These are phyloP conservation scores for Xanthorhoe designata DNA, from an alignment of 2,888 invertebrate species.

Conservation along the genomic window DNA sequence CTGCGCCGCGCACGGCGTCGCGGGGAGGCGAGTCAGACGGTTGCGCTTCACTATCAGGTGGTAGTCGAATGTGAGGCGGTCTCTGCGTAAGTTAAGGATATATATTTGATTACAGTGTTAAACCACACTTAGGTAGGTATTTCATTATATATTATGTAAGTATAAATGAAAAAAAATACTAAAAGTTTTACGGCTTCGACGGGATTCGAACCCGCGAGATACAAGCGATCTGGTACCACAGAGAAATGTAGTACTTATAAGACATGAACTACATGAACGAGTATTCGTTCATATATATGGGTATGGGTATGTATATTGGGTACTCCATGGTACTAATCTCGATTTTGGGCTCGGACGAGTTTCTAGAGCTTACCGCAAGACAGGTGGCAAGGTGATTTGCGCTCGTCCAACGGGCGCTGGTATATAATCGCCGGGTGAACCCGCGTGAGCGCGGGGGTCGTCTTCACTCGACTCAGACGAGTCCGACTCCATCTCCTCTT, in stretches of 20 bases:
- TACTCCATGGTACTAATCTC: too few species aligned
- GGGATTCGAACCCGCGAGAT: too few species aligned
- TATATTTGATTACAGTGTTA: neutral
- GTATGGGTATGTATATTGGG: too few species aligned
- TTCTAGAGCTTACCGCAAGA: constrained; percentile 19
- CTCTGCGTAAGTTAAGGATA: constrained; percentile 55
- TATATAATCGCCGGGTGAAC: constrained; percentile 6
- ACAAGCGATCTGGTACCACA: too few species aligned
- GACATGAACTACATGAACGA: too few species aligned
- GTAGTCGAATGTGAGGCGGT: constrained; percentile 80
- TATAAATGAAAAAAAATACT: too few species aligned
- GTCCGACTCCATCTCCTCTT: constrained; percentile 40
- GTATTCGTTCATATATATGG: too few species aligned
- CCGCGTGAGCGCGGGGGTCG: neutral
- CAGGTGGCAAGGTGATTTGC: neutral
- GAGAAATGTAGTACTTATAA: too few species aligned
- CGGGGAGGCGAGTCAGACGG: constrained; percentile 72
- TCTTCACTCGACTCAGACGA: constrained; percentile 27
- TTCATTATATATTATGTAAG: too few species aligned
- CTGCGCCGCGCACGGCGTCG: constrained; percentile 74
- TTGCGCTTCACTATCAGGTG: constrained; percentile 80
- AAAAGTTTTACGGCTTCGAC: too few species aligned
- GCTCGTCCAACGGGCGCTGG: constrained; percentile 25
- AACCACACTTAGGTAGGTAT: too few species aligned
- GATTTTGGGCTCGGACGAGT: too few species aligned